Evolutionary conservation across 2,113 vertebrate genomes (phyloP).

Genomic region (Myotis lucifugus): DNA sequence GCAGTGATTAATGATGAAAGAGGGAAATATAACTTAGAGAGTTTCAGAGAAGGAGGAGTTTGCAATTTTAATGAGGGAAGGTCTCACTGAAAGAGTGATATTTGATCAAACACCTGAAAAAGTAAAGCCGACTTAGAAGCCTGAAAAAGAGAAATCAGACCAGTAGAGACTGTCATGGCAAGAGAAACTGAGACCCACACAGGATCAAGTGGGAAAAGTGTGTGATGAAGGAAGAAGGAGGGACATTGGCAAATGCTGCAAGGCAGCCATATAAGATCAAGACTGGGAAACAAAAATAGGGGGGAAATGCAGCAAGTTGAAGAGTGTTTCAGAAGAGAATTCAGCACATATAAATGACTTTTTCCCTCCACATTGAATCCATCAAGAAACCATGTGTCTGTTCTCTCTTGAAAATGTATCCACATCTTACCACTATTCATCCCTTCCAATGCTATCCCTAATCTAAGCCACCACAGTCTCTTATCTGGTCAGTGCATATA

Average conservation of each 20-base stretch:
- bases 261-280: neutral
- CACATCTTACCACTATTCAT: neutral
- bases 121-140: neutral
- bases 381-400: neutral
- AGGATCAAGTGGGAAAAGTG: neutral
- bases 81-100: neutral
- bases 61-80: neutral
- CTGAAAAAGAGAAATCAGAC: constrained; percentile 1
- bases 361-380: neutral
- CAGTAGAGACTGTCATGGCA: neutral
- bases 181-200: neutral
- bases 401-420: neutral
- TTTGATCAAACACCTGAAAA: neutral
- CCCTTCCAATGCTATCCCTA: neutral
- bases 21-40: neutral
- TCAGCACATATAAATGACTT: neutral
- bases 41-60: neutral
- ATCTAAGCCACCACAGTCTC: neutral
- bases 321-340: neutral
- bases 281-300: neutral
- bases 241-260: neutral
- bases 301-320: neutral
- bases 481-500: neutral
- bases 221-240: neutral
- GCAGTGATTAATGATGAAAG: neutral